phyloP scores from a whole-genome alignment of 2,113 vertebrate genomes.

The Micromys minutus region DNA sequence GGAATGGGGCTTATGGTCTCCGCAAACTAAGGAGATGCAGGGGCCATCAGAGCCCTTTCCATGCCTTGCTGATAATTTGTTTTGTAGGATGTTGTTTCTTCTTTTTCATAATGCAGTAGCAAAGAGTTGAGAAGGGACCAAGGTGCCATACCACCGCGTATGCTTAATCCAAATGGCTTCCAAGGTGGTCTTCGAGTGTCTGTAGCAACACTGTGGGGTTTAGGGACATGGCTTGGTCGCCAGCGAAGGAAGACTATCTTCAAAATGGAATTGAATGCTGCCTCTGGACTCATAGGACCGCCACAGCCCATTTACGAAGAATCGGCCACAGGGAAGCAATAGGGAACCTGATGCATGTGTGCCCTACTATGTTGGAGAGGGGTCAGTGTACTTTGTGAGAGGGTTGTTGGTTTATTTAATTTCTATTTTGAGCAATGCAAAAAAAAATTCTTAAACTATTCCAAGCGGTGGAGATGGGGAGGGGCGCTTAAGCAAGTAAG shows the following conservation, averaged over 20 bases:
- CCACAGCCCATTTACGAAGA: neutral
- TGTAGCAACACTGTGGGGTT: slow-evolving; percentile 45
- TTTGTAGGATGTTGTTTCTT: slow-evolving; percentile 55
- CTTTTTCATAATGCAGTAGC: slow-evolving; percentile 47
- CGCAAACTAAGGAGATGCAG: neutral
- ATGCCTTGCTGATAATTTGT: slow-evolving; percentile 44
- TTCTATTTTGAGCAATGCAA: neutral
- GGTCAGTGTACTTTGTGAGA: neutral
- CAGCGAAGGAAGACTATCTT: slow-evolving; percentile 70
- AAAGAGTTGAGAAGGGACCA: slow-evolving; percentile 65
- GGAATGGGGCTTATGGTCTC: neutral
- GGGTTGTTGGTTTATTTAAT: neutral
- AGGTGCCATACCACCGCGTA: slow-evolving; percentile 33
- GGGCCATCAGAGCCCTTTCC: slow-evolving; percentile 25
- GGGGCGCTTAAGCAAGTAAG: neutral
- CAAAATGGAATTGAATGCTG: slow-evolving; percentile 43
- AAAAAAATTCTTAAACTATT: slow-evolving; percentile 8
- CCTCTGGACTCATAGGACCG: slow-evolving; percentile 11
- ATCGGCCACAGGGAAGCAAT: neutral
- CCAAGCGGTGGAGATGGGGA: neutral
- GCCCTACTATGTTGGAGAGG: neutral
- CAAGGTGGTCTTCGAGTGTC: slow-evolving; percentile 62
- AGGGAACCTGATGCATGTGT: neutral
- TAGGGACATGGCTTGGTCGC: slow-evolving; percentile 67
- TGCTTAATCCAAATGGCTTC: slow-evolving; percentile 76